Evolutionary conservation across 2,797 vertebrate genomes (phyloP).

Genomic region (Babyrousa celebensis): DNA sequence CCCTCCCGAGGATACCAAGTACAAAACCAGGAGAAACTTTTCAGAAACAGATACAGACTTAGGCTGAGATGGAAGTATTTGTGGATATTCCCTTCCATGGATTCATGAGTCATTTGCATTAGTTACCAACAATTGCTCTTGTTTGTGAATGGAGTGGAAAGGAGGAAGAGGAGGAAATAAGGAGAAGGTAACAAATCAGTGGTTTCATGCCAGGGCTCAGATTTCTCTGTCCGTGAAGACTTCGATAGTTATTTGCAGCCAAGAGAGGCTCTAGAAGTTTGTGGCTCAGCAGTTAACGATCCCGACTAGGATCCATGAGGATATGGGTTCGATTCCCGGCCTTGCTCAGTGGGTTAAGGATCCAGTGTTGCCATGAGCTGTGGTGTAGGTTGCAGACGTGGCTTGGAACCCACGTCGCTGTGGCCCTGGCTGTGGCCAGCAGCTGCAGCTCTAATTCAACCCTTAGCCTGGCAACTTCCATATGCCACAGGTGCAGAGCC

Average conservation of each 20-base stretch:
- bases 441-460: too few species aligned
- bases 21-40: background rate
- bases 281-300: too few species aligned
- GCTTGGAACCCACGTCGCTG: too few species aligned
- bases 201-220: background rate
- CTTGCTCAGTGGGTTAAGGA: too few species aligned
- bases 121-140: background rate
- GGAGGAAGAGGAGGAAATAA: background rate
- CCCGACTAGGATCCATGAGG: too few species aligned
- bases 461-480: too few species aligned
- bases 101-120: background rate
- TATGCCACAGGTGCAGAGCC: too few species aligned
- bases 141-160: background rate
- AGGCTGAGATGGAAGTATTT: background rate
- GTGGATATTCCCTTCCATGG: background rate
- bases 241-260: background rate
- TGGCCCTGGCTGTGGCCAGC: too few species aligned
- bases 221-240: conserved; percentile 26
- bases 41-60: background rate
- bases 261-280: background rate
- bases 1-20: background rate
- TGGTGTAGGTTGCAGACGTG: too few species aligned
- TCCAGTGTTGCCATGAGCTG: too few species aligned
- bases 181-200: background rate
- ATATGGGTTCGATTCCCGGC: too few species aligned